Percentiles rank a stretch among this genome's conserved stretches.
phyloP scores from a whole-genome alignment of 2,888 invertebrate species.

The Drosophila anomalata region DNA sequence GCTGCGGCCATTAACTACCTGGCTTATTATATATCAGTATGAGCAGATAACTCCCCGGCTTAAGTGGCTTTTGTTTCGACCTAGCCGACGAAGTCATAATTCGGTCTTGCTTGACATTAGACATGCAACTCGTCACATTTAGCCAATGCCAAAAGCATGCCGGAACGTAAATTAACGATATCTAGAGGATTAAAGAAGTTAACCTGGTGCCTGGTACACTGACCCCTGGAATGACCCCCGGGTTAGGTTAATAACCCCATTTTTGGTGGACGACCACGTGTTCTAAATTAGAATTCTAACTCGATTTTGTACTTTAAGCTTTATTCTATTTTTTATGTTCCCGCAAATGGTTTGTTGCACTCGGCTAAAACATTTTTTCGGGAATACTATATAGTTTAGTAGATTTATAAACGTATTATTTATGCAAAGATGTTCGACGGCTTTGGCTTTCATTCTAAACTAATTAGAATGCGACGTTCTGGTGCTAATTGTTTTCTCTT shows the following conservation, averaged over 20 bases:
- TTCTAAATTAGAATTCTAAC: not conserved
- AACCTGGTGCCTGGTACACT: conserved; percentile 29
- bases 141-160: conserved; percentile 37
- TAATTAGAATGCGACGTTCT: conserved; percentile 27
- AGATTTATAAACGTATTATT: conserved; percentile 13
- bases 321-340: not conserved
- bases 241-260: conserved; percentile 13
- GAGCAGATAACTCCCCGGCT: conserved; percentile 31
- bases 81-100: conserved; percentile 10
- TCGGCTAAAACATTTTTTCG: not conserved
- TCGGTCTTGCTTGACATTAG: conserved; percentile 29
- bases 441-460: conserved; percentile 17
- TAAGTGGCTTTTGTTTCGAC: conserved; percentile 34
- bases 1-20: conserved; percentile 25
- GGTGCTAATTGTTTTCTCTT: conserved; percentile 50
- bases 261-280: conserved; percentile 1
- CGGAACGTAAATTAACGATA: conserved; percentile 25
- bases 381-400: not conserved
- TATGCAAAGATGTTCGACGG: conserved; percentile 8
- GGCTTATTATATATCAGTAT: conserved; percentile 35
- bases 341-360: conserved; percentile 7
- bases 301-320: not conserved
- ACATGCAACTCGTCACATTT: conserved; percentile 37
- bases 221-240: conserved; percentile 19
- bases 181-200: conserved; percentile 16